Conservation (phyloP, 1,140 invertebrate species). For the Penaeus chinensis region DNA sequence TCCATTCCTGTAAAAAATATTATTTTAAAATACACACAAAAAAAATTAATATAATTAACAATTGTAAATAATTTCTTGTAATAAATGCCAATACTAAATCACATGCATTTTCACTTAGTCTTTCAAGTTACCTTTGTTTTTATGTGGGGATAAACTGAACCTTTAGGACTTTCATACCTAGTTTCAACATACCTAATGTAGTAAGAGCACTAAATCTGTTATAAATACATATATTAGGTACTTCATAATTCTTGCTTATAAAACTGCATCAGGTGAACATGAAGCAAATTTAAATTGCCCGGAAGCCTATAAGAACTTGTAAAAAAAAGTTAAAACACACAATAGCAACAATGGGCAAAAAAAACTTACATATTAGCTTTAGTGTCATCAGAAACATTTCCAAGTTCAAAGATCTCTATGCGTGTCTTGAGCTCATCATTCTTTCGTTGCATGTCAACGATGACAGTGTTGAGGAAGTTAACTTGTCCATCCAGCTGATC, state of each 20-base stretch:
- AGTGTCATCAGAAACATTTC: slow-evolving; percentile 71
- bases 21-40: neutral
- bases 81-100: too few relatives aligned
- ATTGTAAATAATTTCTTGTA: neutral
- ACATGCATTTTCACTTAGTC: too few relatives aligned
- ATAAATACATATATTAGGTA: too few relatives aligned
- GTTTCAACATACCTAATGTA: too few relatives aligned
- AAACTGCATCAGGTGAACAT: too few relatives aligned
- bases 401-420: slow-evolving; percentile 83
- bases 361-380: slow-evolving; percentile 41
- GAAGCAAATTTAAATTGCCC: too few relatives aligned
- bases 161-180: too few relatives aligned
- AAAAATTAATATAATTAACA: neutral
- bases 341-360: too few relatives aligned
- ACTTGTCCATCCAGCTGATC: slow-evolving; percentile 75
- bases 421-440: slow-evolving; percentile 84
- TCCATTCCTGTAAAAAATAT: slow-evolving; percentile 39
- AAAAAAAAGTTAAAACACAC: neutral
- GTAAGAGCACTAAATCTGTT: too few relatives aligned
- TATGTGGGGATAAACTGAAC: neutral
- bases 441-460: slow-evolving; percentile 94
- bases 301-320: neutral
- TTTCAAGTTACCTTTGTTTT: neutral
- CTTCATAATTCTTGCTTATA: too few relatives aligned
- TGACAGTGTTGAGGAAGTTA: slow-evolving; percentile 94